Conservation (phyloP, 2,888 invertebrate genomes). For the Psylliodes chrysocephalus region DNA sequence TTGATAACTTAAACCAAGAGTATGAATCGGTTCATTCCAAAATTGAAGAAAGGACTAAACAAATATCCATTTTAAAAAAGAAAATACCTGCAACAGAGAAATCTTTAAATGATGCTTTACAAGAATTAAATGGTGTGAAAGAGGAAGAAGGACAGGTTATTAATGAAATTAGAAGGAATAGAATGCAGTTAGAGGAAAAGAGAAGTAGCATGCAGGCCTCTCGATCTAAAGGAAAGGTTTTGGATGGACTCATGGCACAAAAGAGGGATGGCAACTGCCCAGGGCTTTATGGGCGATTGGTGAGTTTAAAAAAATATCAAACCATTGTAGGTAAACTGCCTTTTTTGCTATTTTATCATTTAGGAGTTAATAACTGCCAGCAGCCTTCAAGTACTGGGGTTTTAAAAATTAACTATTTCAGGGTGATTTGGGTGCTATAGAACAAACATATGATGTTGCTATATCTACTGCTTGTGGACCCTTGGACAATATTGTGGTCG, state of each 20-base stretch:
- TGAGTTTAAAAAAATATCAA: too few species aligned
- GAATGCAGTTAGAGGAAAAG: conserved; percentile 74
- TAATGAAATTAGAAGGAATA: conserved; percentile 64
- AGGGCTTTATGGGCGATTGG: conserved; percentile 90
- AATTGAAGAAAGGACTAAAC: conserved; percentile 63
- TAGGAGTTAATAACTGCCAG: too few species aligned
- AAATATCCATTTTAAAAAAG: conserved; percentile 62
- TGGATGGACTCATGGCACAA: conserved; percentile 83
- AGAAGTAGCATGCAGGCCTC: conserved; percentile 77
- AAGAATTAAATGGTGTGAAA: conserved; percentile 68
- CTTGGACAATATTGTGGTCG: conserved; percentile 92
- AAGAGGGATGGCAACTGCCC: conserved; percentile 81
- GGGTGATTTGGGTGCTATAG: conserved; percentile 97
- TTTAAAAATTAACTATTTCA: too few species aligned
- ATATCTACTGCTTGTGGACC: conserved; percentile 93
- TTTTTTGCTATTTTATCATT: too few species aligned
- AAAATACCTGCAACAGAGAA: conserved; percentile 68
- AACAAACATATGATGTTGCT: conserved; percentile 92
- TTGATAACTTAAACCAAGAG: conserved; percentile 69
- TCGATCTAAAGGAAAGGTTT: conserved; percentile 75
- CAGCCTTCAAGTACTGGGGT: too few species aligned
- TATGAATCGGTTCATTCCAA: conserved; percentile 60
- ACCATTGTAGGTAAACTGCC: too few species aligned
- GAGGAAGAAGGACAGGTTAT: conserved; percentile 66
- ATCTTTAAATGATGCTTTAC: conserved; percentile 64